Conservation (phyloP, 92 coral and sea anemone species). For the Ricordea florida region DNA sequence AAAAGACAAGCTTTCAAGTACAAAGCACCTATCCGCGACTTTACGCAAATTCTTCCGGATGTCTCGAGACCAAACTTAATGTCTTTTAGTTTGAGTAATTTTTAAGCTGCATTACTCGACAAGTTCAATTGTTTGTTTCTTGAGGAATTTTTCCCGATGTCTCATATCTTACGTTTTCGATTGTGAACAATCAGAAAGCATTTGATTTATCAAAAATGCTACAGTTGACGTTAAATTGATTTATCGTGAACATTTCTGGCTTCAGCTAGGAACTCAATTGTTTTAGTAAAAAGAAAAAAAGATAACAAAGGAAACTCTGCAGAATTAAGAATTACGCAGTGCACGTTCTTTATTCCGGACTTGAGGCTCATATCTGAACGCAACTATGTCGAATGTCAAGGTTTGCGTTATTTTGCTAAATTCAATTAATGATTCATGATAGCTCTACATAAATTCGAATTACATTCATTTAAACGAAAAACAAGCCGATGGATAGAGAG, state of each 20-base stretch:
- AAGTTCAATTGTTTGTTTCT: background rate
- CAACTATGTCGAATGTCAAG: constrained; percentile 20
- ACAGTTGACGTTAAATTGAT: constrained; percentile 31
- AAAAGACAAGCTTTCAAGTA: too few relatives aligned
- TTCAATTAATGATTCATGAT: constrained; percentile 51
- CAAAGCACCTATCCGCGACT: too few relatives aligned
- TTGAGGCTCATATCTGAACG: constrained; percentile 12
- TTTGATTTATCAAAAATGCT: constrained; percentile 39
- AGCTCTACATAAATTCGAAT: constrained; percentile 35
- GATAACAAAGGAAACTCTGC: background rate
- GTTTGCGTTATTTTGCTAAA: constrained; percentile 30
- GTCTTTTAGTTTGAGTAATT: too few relatives aligned
- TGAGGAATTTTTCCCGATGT: constrained; percentile 14
- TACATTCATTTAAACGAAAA: constrained; percentile 54
- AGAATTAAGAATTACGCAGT: background rate
- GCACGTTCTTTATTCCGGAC: background rate
- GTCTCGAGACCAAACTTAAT: too few relatives aligned
- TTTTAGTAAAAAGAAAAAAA: background rate
- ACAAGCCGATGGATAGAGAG: constrained; percentile 38
- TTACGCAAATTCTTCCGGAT: too few relatives aligned
- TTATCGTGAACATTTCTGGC: constrained; percentile 14
- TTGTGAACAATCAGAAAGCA: constrained; percentile 19
- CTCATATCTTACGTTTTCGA: constrained; percentile 10
- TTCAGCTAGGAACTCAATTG: background rate
- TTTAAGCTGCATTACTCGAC: background rate